A percentile compares a stretch with the other conserved stretches of the same genome.
These are phyloP conservation scores for Tetheella fluctuosa DNA, from an alignment of 2,888 invertebrate species.

Conservation along the genomic window DNA sequence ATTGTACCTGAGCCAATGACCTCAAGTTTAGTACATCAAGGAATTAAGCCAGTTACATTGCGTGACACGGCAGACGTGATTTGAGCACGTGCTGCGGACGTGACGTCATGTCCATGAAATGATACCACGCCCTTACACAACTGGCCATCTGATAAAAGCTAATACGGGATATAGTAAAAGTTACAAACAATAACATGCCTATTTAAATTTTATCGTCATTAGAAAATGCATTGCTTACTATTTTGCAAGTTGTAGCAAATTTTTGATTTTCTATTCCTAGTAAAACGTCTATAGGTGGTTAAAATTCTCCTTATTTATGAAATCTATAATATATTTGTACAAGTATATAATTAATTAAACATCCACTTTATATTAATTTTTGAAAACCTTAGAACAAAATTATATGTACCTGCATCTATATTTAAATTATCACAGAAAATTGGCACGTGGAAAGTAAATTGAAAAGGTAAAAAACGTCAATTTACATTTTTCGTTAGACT, in stretches of 20 bases:
- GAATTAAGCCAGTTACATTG: conserved; percentile 52
- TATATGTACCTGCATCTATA: no score
- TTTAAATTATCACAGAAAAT: not conserved
- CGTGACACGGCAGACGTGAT: conserved; percentile 58
- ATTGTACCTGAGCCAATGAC: conserved; percentile 39
- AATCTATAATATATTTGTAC: no score
- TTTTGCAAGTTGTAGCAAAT: no score
- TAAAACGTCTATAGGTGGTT: not conserved
- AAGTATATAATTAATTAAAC: no score
- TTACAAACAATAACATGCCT: not conserved
- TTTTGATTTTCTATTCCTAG: no score
- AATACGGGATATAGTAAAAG: conserved; percentile 16
- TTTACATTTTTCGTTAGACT: not conserved
- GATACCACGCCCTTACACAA: conserved; percentile 47
- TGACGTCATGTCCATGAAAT: conserved; percentile 58
- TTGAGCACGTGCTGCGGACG: conserved; percentile 66
- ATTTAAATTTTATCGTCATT: not conserved
- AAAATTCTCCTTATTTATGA: no score
- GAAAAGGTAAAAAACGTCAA: conserved; percentile 6
- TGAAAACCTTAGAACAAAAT: no score
- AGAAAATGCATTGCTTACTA: not conserved
- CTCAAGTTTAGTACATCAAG: conserved; percentile 34
- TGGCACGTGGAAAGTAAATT: not conserved
- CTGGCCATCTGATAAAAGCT: conserved; percentile 31
- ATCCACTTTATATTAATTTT: no score